Evolutionary conservation across 2,113 vertebrate genomes (phyloP).

Genomic region (Emydocephalus ijimae): DNA sequence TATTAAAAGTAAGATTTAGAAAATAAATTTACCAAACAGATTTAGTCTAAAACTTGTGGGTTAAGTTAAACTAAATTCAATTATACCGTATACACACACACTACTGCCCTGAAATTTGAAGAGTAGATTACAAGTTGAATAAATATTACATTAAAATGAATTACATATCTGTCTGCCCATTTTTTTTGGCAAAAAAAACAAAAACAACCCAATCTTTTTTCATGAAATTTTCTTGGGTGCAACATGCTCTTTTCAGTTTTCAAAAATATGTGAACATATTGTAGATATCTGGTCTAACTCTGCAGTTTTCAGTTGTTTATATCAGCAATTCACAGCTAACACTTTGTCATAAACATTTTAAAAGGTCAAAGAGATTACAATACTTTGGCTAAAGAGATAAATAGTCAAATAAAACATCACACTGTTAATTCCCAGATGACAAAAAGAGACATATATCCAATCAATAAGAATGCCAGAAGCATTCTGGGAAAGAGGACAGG

Average conservation of each 20-base stretch:
- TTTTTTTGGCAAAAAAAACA: background rate
- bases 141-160: background rate
- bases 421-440: slow-evolving; percentile 67
- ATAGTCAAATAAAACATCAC: slow-evolving; percentile 71
- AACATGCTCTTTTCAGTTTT: slow-evolving; percentile 11
- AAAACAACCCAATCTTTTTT: background rate
- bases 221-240: background rate
- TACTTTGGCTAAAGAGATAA: slow-evolving; percentile 75
- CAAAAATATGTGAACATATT: slow-evolving; percentile 15
- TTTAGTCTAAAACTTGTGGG: background rate
- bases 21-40: background rate
- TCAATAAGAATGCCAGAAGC: slow-evolving; percentile 64
- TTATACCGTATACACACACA: background rate
- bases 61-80: background rate
- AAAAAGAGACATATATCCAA: slow-evolving; percentile 58
- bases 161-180: background rate
- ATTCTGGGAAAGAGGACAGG: slow-evolving; percentile 66
- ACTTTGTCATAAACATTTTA: slow-evolving; percentile 67
- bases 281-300: background rate
- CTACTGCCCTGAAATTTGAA: background rate
- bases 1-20: background rate
- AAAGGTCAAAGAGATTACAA: slow-evolving; percentile 80
- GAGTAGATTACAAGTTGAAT: background rate
- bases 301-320: slow-evolving; percentile 39
- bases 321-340: slow-evolving; percentile 59